A percentile compares a stretch with the other conserved stretches of the same genome.
Evolutionary conservation across 2,797 vertebrate species (phyloP).

Genomic region (Falco peregrinus): DNA sequence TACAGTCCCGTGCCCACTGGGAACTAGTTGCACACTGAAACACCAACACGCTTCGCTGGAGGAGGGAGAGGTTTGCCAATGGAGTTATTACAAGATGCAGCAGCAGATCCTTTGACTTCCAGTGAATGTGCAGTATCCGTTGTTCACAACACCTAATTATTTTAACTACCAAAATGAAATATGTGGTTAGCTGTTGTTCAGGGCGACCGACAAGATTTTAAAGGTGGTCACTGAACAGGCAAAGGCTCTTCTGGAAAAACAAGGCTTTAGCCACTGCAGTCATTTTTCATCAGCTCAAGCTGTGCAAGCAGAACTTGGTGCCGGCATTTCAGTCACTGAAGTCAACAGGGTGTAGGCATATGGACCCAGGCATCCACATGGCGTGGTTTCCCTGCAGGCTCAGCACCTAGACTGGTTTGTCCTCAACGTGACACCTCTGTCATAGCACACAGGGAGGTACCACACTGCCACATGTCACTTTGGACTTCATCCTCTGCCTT

Average conservation of each 20-base stretch:
- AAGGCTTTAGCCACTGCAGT: not conserved
- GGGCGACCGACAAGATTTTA: not conserved
- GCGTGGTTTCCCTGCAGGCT: not conserved
- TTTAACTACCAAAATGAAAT: not conserved
- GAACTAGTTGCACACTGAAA: not conserved
- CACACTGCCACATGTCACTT: not conserved
- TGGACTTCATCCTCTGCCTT: slow-evolving; percentile 35
- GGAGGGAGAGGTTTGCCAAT: not conserved
- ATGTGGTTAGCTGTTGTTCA: not conserved
- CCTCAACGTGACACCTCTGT: not conserved
- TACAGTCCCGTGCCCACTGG: slow-evolving; percentile 21
- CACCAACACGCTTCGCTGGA: not conserved
- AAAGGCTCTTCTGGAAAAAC: not conserved
- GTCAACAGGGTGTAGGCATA: not conserved
- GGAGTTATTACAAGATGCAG: not conserved
- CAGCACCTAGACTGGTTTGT: slow-evolving; percentile 22
- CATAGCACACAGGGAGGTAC: slow-evolving; percentile 23
- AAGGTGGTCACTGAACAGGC: not conserved
- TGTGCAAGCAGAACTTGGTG: not conserved
- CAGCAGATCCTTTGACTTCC: not conserved
- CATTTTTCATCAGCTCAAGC: not conserved
- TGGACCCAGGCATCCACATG: not conserved
- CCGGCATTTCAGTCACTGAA: not conserved
- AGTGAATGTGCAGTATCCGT: not conserved
- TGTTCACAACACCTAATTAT: not conserved